These are phyloP conservation scores for Capreolus pygargus DNA, from an alignment of 2,113 vertebrate genomes.

Conservation along the genomic window DNA sequence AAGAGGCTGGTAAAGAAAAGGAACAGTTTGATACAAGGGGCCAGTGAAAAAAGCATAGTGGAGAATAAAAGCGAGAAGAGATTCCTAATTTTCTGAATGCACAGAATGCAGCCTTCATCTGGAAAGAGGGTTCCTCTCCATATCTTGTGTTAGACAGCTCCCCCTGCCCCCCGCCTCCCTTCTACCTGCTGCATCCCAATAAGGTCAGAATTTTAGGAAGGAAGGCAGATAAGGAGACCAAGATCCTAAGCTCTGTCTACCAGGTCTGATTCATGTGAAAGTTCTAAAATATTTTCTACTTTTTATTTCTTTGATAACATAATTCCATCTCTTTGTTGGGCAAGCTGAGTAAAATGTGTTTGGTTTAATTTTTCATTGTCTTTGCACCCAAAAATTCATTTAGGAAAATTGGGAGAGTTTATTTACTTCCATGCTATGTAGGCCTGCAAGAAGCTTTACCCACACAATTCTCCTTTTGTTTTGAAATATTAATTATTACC, in stretches of 20 bases:
- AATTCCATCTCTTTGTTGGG: background rate
- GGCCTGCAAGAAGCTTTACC: background rate
- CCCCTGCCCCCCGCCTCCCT: too few relatives aligned
- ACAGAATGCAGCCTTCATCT: background rate
- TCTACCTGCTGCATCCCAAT: too few relatives aligned
- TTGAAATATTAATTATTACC: slow-evolving; percentile 5
- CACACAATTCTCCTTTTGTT: background rate
- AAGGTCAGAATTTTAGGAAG: background rate
- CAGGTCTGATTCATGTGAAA: background rate
- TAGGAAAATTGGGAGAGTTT: background rate
- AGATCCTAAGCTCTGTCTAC: background rate
- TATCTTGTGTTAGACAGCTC: fast-evolving
- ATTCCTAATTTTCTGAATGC: background rate
- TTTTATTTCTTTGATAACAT: background rate
- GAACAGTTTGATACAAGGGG: background rate
- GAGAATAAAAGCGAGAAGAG: background rate
- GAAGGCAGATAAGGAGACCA: background rate
- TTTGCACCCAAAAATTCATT: background rate
- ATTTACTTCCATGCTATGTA: background rate
- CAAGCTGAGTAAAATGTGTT: background rate
- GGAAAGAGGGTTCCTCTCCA: background rate
- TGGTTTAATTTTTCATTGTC: background rate
- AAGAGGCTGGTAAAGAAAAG: background rate
- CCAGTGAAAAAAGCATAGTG: background rate
- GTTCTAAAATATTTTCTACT: background rate